Base-by-base conservation (phyloP, 2,113 vertebrate genomes). In the Variabilichromis moorii region DNA sequence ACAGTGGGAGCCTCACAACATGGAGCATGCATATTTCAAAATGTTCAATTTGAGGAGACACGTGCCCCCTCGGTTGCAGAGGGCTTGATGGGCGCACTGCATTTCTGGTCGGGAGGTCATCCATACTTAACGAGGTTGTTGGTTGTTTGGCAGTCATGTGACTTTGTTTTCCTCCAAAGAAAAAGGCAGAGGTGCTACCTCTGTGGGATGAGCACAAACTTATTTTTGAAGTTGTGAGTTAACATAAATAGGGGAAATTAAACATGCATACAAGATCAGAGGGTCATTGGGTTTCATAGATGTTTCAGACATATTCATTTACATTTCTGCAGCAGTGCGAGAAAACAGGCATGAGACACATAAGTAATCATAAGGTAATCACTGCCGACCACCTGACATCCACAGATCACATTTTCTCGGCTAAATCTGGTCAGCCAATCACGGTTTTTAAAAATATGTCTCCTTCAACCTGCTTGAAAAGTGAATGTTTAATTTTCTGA, bases 21-120 rank as follows among this genome's bases (percentile, higher is more conserved):
- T 9, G 68, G 37, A 61, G 82, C 88, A 93, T 94, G 9, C 92
- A 93, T 94, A 91, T 94, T 95, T 95, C 93, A 78, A 95, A 88
- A 93, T 31, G 85, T 79, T 91, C 86, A 66, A 21, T 89, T 53
- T 42, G 91, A 92, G 91, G 82, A 85, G 87, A 83, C 73, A 42
- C 89, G 63, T 82, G 86, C 35, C 88, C 68, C n/a, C 68, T 50
- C 3, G 12, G 73, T 55, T 68, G 61, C 90, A 87, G 9, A 90
- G 59, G 16, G 26, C 17, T 51, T 33, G 73, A 78, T n/a, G 68
- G 45, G 37, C 66, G 83, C 10, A 83, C 80, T 54, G 84, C 54
- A 80, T 82, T 35, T 80, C 31, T 80, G 55, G 42, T 9, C 54
- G 79, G 82, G 40, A 2, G 33, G 61, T 63, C 88, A 79, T 87